These are phyloP conservation scores for Psittacula cyanocephala DNA, from an alignment of 2,113 vertebrate species.

Conservation along the genomic window DNA sequence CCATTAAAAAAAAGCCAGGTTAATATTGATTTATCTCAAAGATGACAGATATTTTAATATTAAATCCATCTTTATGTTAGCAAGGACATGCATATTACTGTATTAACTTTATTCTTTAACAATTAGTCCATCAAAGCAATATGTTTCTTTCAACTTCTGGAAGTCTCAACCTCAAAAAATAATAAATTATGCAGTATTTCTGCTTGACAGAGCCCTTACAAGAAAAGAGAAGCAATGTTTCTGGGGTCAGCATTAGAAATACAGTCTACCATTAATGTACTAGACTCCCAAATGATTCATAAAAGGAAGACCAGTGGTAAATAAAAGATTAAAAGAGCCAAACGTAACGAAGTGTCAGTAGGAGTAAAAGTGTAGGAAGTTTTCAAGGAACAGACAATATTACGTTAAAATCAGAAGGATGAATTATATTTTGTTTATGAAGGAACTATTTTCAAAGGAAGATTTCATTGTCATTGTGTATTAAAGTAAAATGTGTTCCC, in stretches of 20 bases:
- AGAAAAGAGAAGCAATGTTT: not conserved
- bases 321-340: slow-evolving; percentile 9
- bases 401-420: not conserved
- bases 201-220: not conserved
- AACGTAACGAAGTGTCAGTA: not conserved
- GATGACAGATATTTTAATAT: not conserved
- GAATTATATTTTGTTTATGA: not conserved
- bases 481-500: not conserved
- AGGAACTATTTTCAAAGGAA: not conserved
- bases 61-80: not conserved
- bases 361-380: not conserved
- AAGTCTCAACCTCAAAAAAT: not conserved
- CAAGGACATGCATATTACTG: not conserved
- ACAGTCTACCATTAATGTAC: not conserved
- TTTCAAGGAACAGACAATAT: not conserved
- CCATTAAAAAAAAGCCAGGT: not conserved
- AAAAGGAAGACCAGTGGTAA: not conserved
- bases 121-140: not conserved
- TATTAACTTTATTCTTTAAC: not conserved
- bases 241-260: not conserved
- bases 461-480: not conserved
- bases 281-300: not conserved
- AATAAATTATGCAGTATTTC: not conserved
- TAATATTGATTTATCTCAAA: not conserved
- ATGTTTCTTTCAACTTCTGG: not conserved